phyloP scores from a whole-genome alignment of 2,797 vertebrate species.

The Semotilus atromaculatus region DNA sequence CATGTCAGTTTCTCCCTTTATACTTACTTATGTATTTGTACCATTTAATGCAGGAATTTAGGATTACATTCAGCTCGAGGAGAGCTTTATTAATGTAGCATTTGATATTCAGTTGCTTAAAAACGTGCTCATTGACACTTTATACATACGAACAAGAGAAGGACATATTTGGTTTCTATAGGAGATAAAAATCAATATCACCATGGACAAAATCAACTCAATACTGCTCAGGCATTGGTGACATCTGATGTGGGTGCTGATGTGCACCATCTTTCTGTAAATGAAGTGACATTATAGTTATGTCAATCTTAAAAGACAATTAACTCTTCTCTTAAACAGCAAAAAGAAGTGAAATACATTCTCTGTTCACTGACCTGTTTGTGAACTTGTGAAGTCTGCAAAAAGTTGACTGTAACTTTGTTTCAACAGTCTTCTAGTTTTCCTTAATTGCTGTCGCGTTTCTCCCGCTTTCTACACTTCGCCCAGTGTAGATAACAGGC shows the following conservation, averaged over 20 bases:
- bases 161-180: background rate
- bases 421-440: conserved; percentile 57
- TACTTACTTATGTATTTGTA: background rate
- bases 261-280: background rate
- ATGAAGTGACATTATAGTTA: conserved; percentile 6
- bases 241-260: too few relatives aligned
- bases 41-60: background rate
- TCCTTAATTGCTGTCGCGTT: conserved; percentile 66
- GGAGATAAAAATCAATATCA: too few relatives aligned
- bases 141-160: background rate
- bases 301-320: background rate
- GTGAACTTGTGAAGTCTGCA: conserved; percentile 64
- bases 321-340: conserved; percentile 11
- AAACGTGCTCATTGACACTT: background rate
- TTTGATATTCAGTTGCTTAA: background rate
- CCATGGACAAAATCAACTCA: background rate
- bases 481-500: conserved; percentile 47
- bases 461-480: conserved; percentile 47
- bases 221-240: background rate
- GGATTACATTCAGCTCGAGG: background rate
- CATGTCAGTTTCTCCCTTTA: background rate
- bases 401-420: conserved; percentile 54
- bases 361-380: conserved; percentile 55
- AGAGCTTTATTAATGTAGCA: background rate
- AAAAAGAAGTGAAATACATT: conserved; percentile 11